Base-by-base conservation (phyloP, 2,888 invertebrate species). In the Drosophila diplacantha region DNA sequence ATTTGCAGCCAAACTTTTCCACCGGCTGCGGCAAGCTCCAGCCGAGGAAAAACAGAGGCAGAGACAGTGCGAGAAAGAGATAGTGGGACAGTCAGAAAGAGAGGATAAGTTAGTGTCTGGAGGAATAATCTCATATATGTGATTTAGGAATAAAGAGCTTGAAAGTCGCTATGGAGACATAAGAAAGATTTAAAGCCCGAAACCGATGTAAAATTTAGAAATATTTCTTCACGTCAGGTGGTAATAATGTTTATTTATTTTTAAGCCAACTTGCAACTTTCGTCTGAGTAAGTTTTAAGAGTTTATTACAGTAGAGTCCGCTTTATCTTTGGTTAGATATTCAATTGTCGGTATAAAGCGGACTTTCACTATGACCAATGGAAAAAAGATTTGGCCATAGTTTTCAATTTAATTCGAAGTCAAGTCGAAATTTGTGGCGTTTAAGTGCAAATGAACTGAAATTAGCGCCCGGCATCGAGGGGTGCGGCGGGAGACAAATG, bases 401-500 rank as follows among this genome's bases (percentile, higher is more conserved):
- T 71, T 26, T 55, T 58, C 31, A 58, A 73, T 76, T 73, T 63
- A 73, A 69, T 73, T 69, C 61, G 63, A 67, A 72, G 64, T 32
- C 39, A 53, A 72, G 63, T 60, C 41, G 49, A 69, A 74, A 69
- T 73, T 69, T 75, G 73, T 61, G 71, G 76, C 64, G 41, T 67
- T 74, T 81, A 71, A 72, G 74, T 60, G 69, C 35, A 78, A 81
- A 79, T 79, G 71, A 67, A 71, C 74, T 66, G 74, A 81, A 79
- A 81, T 79, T 79, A 79, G 82, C 82, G 82, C 43, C 66, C n/a
- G 44, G 41, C 22, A 37, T n/a, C 11, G 29, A 18, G 9, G 20
- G 12, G 32, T 46, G 53, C n/a, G 50, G 50, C 26, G 64, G 49
- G 53, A 72, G 69, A 74, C 74, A 75, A 83, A 83, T 83, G 74